Evolutionary conservation across 2,113 vertebrate genomes (phyloP).

Genomic region (Semnornis frantzii): DNA sequence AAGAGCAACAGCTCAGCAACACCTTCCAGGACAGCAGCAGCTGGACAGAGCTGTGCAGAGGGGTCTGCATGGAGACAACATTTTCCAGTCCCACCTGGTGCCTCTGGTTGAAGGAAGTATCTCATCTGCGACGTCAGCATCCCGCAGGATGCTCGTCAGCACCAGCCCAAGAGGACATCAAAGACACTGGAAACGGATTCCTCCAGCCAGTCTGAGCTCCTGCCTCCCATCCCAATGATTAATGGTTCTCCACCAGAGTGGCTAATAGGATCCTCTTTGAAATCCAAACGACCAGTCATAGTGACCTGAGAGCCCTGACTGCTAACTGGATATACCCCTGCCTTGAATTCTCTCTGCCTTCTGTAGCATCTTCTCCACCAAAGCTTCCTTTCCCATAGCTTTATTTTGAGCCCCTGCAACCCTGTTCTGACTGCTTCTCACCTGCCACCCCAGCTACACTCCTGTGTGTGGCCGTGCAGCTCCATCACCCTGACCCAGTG

Average conservation of each 20-base stretch:
- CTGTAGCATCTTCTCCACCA: not conserved
- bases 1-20: not conserved
- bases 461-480: fast-evolving
- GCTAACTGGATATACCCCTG: not conserved
- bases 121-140: not conserved
- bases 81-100: fast-evolving
- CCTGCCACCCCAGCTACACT: not conserved
- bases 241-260: not conserved
- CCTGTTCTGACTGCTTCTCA: not conserved
- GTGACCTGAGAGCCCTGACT: constrained; percentile 36
- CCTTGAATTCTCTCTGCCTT: not conserved
- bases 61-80: not conserved
- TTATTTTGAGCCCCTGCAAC: not conserved
- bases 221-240: constrained; percentile 24
- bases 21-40: not conserved
- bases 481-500: not conserved
- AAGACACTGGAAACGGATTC: constrained; percentile 50
- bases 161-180: constrained; percentile 25
- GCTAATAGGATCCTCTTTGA: constrained; percentile 51
- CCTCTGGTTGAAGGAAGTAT: not conserved
- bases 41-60: not conserved
- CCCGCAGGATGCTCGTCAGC: constrained; percentile 5
- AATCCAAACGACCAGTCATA: constrained; percentile 56
- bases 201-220: constrained; percentile 15
- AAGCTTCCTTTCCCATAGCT: not conserved